These are phyloP conservation scores for Orthosia gothica DNA, from an alignment of 2,888 invertebrate genomes.

Conservation along the genomic window DNA sequence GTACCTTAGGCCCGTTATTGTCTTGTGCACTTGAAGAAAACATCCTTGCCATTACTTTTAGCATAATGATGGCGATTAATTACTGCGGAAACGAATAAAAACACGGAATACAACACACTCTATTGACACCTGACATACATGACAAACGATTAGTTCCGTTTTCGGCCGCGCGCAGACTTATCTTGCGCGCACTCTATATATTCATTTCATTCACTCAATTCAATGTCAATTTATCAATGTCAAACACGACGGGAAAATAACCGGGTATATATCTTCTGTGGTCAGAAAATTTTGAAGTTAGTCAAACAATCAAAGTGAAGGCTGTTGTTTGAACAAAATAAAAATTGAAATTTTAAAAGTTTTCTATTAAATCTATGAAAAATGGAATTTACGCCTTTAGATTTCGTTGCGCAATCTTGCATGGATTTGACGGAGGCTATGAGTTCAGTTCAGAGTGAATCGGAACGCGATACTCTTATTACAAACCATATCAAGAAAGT, in stretches of 20 bases:
- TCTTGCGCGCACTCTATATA: too few relatives aligned
- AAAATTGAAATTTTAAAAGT: neutral
- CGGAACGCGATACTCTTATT: slow-evolving; percentile 89
- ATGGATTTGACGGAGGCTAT: slow-evolving; percentile 91
- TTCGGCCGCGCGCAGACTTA: too few relatives aligned
- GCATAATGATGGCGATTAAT: too few relatives aligned
- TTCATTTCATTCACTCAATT: slow-evolving; percentile 11
- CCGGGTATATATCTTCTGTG: too few relatives aligned
- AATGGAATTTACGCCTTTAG: slow-evolving; percentile 86
- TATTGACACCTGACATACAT: too few relatives aligned
- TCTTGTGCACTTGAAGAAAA: too few relatives aligned
- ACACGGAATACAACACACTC: too few relatives aligned
- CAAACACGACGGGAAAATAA: slow-evolving; percentile 39
- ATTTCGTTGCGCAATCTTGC: slow-evolving; percentile 90
- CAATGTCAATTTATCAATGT: slow-evolving; percentile 30
- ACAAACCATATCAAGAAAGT: slow-evolving; percentile 91
- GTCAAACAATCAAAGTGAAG: slow-evolving; percentile 6
- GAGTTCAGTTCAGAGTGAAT: slow-evolving; percentile 75
- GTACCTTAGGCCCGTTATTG: too few relatives aligned
- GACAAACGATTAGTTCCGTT: too few relatives aligned
- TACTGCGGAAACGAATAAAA: too few relatives aligned
- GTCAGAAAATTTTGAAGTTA: neutral
- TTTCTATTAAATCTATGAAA: slow-evolving; percentile 22
- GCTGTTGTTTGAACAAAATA: slow-evolving; percentile 16
- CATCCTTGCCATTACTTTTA: too few relatives aligned